Base-by-base conservation (phyloP, 2,113 vertebrate species). In the Mustela lutreola region DNA sequence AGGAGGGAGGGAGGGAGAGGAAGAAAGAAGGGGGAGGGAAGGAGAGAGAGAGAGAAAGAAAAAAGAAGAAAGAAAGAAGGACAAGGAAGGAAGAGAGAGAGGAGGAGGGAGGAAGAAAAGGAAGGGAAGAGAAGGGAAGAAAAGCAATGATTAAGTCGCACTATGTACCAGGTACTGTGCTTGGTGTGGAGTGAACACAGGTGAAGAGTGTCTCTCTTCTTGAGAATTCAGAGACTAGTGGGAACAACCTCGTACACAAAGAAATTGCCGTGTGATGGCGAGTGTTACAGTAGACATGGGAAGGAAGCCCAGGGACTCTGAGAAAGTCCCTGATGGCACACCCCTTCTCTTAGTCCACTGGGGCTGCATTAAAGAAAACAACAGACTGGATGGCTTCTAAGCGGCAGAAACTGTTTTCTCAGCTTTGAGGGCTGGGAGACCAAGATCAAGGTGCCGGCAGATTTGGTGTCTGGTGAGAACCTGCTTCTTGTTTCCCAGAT, bases 251-350 rank as follows among this genome's bases (percentile, higher is more conserved):
- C 31, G 18, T 12, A 36, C 53, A n/a, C 19, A 48, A 28, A 8
- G 15, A 12, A 22, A 67, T n/a, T 9, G 7, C 42, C 3, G 7
- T 60, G 5, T 6, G 36, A 39, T 16, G 0, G 2, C 21, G 11
- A 24, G 16, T 14, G 21, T 28, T 15, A 14, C 19, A 15, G 45
- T 1, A 58, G 67, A 36, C 3, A 22, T 21, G 28, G 4, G 16
- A 48, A 15, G 62, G 39, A n/a, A 79, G 67, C 24, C 75, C 58
- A 2, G 73, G 19, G 22, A 16, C 28, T 2, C n/a, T 2, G 4
- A 28, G 39, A 62, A 18, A 28, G 31, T 56, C 86, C 1, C 4
- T 60, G 6, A 10, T 28, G 19, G 16, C 10, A 53, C 11, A 36
- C 2, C 9, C 28, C 24, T 71, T 56, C 18, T 53, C 63, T 70